Percentiles rank a stretch among this genome's conserved stretches.
Evolutionary conservation across 2,113 vertebrate species (phyloP).

Genomic region (Cettia cetti): DNA sequence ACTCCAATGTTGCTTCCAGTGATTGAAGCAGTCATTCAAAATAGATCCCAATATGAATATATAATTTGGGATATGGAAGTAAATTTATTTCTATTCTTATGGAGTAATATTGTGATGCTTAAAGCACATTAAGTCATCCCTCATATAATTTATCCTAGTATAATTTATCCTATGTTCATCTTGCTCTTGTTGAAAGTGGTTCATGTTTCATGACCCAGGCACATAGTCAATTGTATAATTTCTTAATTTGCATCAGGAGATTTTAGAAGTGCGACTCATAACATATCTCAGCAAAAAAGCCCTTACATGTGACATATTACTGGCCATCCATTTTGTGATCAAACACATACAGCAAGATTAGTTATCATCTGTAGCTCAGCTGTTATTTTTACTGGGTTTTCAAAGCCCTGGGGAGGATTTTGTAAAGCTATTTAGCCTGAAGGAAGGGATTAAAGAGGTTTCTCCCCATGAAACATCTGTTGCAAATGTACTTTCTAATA

Average conservation of each 20-base stretch:
- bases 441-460: conserved; percentile 63
- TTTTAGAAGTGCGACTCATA: background rate
- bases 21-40: background rate
- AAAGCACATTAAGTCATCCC: background rate
- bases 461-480: conserved; percentile 61
- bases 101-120: background rate
- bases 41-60: background rate
- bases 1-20: background rate
- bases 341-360: background rate
- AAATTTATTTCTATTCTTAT: background rate
- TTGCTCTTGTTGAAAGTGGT: background rate
- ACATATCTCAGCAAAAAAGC: background rate
- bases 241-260: background rate
- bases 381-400: conserved; percentile 60
- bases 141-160: background rate
- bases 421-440: conserved; percentile 65
- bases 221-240: background rate
- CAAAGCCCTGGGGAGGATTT: conserved; percentile 57
- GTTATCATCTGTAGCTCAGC: conserved; percentile 60
- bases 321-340: background rate
- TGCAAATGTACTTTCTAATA: conserved; percentile 45
- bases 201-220: background rate
- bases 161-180: background rate
- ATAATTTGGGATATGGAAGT: background rate
- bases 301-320: background rate